These are phyloP conservation scores for Alethe castanea DNA, from an alignment of 2,113 vertebrate species.

Conservation along the genomic window DNA sequence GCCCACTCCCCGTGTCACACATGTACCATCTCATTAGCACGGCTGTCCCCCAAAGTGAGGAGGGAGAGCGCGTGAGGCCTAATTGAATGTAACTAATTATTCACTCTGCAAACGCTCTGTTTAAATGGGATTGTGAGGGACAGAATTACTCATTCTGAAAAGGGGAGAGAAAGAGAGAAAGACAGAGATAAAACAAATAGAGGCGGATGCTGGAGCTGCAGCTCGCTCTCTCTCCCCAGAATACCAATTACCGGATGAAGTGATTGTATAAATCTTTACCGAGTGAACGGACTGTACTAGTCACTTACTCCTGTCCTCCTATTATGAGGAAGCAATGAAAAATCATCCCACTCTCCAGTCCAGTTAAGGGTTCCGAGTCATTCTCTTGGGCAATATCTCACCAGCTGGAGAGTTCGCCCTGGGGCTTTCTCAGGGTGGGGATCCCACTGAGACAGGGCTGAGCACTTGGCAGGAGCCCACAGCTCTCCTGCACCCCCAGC, in stretches of 20 bases:
- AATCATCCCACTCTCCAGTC: background rate
- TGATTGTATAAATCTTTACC: slow-evolving; percentile 53
- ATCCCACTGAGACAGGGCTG: background rate
- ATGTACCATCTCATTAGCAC: slow-evolving; percentile 54
- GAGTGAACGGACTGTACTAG: slow-evolving; percentile 47
- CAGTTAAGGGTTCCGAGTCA: background rate
- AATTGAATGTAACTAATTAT: slow-evolving; percentile 82
- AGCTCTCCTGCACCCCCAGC: background rate
- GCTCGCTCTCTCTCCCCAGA: slow-evolving; percentile 51
- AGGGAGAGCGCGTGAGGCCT: slow-evolving; percentile 46
- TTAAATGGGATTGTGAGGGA: slow-evolving; percentile 78
- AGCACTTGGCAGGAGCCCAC: background rate
- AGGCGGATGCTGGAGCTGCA: slow-evolving; percentile 58
- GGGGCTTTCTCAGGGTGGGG: background rate
- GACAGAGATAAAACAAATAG: slow-evolving; percentile 74
- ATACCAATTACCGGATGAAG: slow-evolving; percentile 72
- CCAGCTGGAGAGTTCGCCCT: background rate
- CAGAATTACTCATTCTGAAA: slow-evolving; percentile 76
- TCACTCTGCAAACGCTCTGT: slow-evolving; percentile 65
- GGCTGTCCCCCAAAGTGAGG: slow-evolving; percentile 68
- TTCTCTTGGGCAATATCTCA: background rate
- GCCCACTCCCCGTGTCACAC: background rate
- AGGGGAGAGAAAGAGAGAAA: slow-evolving; percentile 62
- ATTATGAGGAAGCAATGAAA: slow-evolving; percentile 24
- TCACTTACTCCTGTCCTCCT: slow-evolving; percentile 59